Conservation (phyloP, 2,797 vertebrate genomes). For the Meriones psammophilus region DNA sequence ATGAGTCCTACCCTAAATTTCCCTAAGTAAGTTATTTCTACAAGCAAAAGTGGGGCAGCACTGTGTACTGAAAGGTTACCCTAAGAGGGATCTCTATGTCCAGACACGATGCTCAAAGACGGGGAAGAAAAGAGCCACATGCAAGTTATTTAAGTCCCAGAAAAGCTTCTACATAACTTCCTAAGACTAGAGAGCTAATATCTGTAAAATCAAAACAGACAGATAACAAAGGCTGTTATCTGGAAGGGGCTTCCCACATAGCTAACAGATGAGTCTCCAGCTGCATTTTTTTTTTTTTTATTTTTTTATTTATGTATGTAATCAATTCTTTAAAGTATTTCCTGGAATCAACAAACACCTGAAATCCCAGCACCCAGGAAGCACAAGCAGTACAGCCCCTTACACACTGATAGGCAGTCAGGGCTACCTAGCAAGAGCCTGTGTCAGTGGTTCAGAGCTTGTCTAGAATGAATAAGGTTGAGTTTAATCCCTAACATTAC, state of each 20-base stretch:
- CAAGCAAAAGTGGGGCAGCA: not conserved
- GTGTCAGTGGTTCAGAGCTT: not conserved
- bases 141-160: not conserved
- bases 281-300: not conserved
- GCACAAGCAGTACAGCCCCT: not conserved
- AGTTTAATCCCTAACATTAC: not conserved
- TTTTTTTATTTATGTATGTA: not conserved
- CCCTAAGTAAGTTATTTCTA: not conserved
- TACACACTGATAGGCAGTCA: not conserved
- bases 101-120: not conserved
- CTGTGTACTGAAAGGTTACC: not conserved
- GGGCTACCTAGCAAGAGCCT: not conserved
- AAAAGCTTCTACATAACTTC: not conserved
- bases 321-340: not conserved
- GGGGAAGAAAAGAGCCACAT: fast-evolving
- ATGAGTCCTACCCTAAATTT: not conserved
- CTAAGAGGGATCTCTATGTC: no score
- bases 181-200: not conserved
- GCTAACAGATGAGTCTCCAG: not conserved
- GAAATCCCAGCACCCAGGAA: not conserved
- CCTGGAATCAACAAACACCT: not conserved
- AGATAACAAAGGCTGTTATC: not conserved
- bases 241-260: not conserved
- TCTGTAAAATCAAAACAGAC: not conserved
- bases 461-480: not conserved